Percentiles rank a stretch among this genome's conserved stretches.
These are phyloP conservation scores for Seira musarum DNA, from an alignment of 2,888 invertebrate genomes.

Conservation along the genomic window DNA sequence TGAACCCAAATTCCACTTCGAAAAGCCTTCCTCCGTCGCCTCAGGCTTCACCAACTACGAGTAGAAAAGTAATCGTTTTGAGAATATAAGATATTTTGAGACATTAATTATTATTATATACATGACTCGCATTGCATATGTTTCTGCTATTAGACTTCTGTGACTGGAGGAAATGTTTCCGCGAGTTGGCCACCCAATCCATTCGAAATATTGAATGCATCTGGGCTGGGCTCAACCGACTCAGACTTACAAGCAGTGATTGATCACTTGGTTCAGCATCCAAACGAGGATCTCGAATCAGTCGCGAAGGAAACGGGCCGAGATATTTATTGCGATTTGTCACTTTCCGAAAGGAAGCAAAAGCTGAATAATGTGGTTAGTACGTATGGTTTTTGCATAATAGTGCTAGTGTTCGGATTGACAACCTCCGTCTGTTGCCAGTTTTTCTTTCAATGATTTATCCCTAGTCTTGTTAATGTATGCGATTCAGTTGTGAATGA, in stretches of 20 bases:
- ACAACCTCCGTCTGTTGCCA: slow-evolving; percentile 50
- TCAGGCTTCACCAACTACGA: slow-evolving; percentile 72
- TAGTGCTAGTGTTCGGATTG: slow-evolving; percentile 43
- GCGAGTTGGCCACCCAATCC: slow-evolving; percentile 57
- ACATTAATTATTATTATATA: background rate
- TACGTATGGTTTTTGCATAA: slow-evolving; percentile 51
- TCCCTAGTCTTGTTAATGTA: too few relatives aligned
- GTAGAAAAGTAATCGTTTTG: slow-evolving; percentile 75
- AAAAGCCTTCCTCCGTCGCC: slow-evolving; percentile 72
- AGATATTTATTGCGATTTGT: slow-evolving; percentile 82
- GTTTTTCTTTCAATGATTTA: slow-evolving; percentile 34
- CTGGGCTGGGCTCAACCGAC: slow-evolving; percentile 64
- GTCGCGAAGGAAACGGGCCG: slow-evolving; percentile 91
- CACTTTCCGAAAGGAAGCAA: slow-evolving; percentile 80
- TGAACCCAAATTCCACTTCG: slow-evolving; percentile 66
- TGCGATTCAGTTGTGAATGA: too few relatives aligned
- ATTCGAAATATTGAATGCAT: slow-evolving; percentile 64
- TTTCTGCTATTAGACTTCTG: slow-evolving; percentile 49
- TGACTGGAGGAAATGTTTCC: slow-evolving; percentile 50
- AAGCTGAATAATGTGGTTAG: slow-evolving; percentile 91
- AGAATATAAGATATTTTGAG: background rate
- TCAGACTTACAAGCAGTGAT: slow-evolving; percentile 71
- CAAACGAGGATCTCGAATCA: slow-evolving; percentile 88
- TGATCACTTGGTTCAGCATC: slow-evolving; percentile 71
- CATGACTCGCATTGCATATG: background rate